These are phyloP conservation scores for Timema cristinae DNA, from an alignment of 2,888 invertebrate genomes.

Conservation along the genomic window DNA sequence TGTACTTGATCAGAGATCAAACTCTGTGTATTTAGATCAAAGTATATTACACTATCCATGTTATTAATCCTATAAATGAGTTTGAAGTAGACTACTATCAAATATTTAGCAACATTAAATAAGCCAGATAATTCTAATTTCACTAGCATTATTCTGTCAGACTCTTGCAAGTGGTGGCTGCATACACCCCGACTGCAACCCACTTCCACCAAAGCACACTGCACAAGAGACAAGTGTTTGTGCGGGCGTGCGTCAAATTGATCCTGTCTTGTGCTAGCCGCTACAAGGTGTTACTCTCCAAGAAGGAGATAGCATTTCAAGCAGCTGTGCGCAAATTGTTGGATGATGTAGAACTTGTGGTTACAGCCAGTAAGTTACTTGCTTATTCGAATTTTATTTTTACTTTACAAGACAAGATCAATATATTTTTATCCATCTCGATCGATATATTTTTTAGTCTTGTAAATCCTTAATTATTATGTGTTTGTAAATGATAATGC, in stretches of 20 bases:
- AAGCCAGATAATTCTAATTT: too few species aligned
- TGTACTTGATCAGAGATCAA: too few species aligned
- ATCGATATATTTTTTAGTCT: too few species aligned
- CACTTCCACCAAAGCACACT: conserved; percentile 49
- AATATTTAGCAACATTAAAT: too few species aligned
- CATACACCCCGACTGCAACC: conserved; percentile 48
- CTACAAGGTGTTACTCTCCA: conserved; percentile 49
- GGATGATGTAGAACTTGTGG: conserved; percentile 50
- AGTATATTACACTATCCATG: too few species aligned
- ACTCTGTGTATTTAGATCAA: too few species aligned
- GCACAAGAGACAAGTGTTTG: conserved; percentile 56
- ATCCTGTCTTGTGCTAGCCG: conserved; percentile 53
- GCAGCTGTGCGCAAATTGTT: conserved; percentile 50
- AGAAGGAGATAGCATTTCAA: conserved; percentile 49
- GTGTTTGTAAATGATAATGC: too few species aligned
- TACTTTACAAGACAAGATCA: too few species aligned
- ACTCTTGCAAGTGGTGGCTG: conserved; percentile 57
- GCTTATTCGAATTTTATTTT: background rate
- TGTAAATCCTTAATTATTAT: too few species aligned
- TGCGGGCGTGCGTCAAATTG: conserved; percentile 57
- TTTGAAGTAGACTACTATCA: too few species aligned
- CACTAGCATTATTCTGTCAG: conserved; percentile 40
- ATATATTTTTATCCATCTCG: too few species aligned
- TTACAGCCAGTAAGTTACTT: conserved; percentile 44
- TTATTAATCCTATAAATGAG: too few species aligned